Conservation (phyloP, 1,140 invertebrate species). For the Potamilus streckersoni region DNA sequence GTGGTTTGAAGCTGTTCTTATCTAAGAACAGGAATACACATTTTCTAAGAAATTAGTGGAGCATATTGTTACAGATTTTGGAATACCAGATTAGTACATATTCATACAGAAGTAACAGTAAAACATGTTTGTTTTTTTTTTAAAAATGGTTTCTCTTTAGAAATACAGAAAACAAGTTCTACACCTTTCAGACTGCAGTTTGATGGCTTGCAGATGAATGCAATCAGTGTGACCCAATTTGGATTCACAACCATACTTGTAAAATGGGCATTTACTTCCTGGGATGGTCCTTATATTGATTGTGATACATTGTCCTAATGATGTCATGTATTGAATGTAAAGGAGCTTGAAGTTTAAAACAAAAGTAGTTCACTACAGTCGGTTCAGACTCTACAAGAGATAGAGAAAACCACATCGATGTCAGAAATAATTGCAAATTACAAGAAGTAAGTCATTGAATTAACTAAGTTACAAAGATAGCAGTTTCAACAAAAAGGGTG, state of each 20-base stretch:
- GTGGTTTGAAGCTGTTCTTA: constrained; percentile 35
- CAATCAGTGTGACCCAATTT: too few species aligned
- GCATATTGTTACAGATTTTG: constrained; percentile 40
- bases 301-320: neutral
- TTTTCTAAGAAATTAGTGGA: constrained; percentile 36
- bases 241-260: too few species aligned
- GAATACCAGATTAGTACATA: neutral
- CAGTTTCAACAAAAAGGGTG: too few species aligned
- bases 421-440: too few species aligned
- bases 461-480: too few species aligned
- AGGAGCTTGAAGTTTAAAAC: neutral
- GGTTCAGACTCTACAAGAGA: constrained; percentile 16
- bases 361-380: constrained; percentile 13
- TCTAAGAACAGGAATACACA: constrained; percentile 35
- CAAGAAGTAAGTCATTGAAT: too few species aligned
- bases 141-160: too few species aligned
- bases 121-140: too few species aligned
- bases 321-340: constrained; percentile 13
- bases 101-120: too few species aligned
- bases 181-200: constrained; percentile 3
- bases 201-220: neutral
- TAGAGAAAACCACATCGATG: constrained; percentile 18
- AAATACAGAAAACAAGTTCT: constrained; percentile 1
- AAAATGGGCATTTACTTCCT: too few species aligned
- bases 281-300: too few species aligned